Evolutionary conservation across 2,797 vertebrate species (phyloP).

Genomic region (Esox lucius): DNA sequence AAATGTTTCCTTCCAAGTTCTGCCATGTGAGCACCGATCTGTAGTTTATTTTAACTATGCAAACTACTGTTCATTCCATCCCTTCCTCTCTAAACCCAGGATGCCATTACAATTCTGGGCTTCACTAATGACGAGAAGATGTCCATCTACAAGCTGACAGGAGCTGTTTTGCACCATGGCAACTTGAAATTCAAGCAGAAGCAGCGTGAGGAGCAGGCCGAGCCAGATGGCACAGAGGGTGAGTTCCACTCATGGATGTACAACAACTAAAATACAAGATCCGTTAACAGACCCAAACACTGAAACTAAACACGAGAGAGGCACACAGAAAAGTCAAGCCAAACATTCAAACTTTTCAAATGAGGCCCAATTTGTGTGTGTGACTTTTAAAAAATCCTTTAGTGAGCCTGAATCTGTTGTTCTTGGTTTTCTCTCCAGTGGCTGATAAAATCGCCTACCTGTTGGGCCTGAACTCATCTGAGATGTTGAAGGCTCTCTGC

Average conservation of each 20-base stretch:
- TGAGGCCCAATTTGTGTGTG: too few relatives aligned
- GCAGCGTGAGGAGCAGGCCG: too few relatives aligned
- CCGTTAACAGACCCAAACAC: too few relatives aligned
- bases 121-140: conserved; percentile 72
- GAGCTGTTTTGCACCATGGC: conserved; percentile 77
- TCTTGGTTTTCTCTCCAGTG: conserved; percentile 14
- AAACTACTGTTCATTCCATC: not conserved
- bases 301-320: too few relatives aligned
- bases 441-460: not conserved
- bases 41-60: not conserved
- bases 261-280: not conserved
- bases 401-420: too few relatives aligned
- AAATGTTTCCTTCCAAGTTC: too few relatives aligned
- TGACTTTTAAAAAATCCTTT: too few relatives aligned
- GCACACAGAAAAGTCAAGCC: too few relatives aligned
- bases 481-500: too few relatives aligned
- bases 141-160: conserved; percentile 76
- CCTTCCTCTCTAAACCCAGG: conserved; percentile 46
- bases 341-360: too few relatives aligned
- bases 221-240: conserved; percentile 76
- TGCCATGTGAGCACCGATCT: too few relatives aligned
- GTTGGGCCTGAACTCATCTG: too few relatives aligned
- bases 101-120: conserved; percentile 75
- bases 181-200: conserved; percentile 78
- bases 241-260: conserved; percentile 5